Conservation (phyloP, 2,888 invertebrate species). For the Agrochola lota region DNA sequence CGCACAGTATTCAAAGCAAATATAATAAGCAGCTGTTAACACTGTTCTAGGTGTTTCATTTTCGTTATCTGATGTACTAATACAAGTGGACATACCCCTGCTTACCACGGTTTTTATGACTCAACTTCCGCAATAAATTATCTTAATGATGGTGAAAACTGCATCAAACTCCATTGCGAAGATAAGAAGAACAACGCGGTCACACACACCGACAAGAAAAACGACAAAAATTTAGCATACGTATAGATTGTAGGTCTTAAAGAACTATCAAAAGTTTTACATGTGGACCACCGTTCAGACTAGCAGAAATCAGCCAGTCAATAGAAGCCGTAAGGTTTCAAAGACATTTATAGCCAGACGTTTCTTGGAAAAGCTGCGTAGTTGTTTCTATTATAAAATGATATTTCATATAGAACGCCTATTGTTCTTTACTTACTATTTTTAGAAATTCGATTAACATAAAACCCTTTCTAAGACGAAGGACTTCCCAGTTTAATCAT, state of each 20-base stretch:
- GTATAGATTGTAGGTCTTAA: background rate
- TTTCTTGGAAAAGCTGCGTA: background rate
- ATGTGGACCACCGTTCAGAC: background rate
- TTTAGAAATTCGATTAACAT: slow-evolving; percentile 39
- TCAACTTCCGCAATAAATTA: background rate
- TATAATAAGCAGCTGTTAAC: slow-evolving; percentile 49
- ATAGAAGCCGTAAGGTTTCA: background rate
- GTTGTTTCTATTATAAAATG: background rate
- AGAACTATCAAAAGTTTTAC: background rate
- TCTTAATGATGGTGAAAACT: background rate
- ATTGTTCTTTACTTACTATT: slow-evolving; percentile 32
- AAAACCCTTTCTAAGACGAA: slow-evolving; percentile 40
- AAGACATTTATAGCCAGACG: background rate
- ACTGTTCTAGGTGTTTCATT: slow-evolving; percentile 16
- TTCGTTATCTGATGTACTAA: background rate
- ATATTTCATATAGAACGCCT: slow-evolving; percentile 1
- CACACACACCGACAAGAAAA: background rate
- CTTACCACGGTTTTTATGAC: background rate
- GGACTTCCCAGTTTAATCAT: slow-evolving; percentile 49
- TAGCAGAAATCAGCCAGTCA: background rate
- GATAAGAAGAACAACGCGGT: background rate
- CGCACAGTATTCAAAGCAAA: slow-evolving; percentile 29
- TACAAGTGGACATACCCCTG: background rate
- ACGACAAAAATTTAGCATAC: background rate
- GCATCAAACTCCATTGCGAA: background rate